phyloP scores from a whole-genome alignment of 2,113 vertebrate species.

The Bufo bufo region DNA sequence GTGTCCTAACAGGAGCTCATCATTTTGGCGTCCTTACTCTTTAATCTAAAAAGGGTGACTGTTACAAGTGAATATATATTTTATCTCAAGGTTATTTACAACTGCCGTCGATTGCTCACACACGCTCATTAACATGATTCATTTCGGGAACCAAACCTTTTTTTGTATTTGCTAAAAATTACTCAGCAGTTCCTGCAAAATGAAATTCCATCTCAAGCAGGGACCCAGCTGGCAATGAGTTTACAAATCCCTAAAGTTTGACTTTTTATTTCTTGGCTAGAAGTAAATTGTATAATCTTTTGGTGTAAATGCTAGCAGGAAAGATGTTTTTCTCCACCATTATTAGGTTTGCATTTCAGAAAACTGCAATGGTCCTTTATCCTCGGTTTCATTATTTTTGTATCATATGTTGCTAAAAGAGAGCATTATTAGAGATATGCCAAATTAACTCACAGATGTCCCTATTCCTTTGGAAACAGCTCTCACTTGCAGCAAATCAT shows the following conservation, averaged over 20 bases:
- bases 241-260: slow-evolving; percentile 54
- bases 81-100: slow-evolving; percentile 56
- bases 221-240: slow-evolving; percentile 44
- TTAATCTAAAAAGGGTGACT: slow-evolving; percentile 19
- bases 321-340: slow-evolving; percentile 22
- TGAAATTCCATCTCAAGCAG: slow-evolving; percentile 48
- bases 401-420: slow-evolving; percentile 9
- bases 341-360: slow-evolving; percentile 16
- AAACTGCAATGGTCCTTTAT: slow-evolving; percentile 20
- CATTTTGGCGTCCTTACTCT: not conserved
- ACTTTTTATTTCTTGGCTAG: slow-evolving; percentile 46
- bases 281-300: slow-evolving; percentile 41
- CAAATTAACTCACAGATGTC: slow-evolving; percentile 25
- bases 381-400: slow-evolving; percentile 9
- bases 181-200: slow-evolving; percentile 38
- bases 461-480: not conserved
- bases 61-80: slow-evolving; percentile 43
- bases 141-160: slow-evolving; percentile 38
- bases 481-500: not conserved
- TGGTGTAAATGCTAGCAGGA: slow-evolving; percentile 24
- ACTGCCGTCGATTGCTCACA: slow-evolving; percentile 32
- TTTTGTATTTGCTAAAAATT: slow-evolving; percentile 49
- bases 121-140: slow-evolving; percentile 53
- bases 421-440: not conserved
- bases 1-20: slow-evolving; percentile 34